A percentile compares a stretch with the other conserved stretches of the same genome.
phyloP scores from a whole-genome alignment of 2,113 vertebrate genomes.

The Chaenogobius annularis region DNA sequence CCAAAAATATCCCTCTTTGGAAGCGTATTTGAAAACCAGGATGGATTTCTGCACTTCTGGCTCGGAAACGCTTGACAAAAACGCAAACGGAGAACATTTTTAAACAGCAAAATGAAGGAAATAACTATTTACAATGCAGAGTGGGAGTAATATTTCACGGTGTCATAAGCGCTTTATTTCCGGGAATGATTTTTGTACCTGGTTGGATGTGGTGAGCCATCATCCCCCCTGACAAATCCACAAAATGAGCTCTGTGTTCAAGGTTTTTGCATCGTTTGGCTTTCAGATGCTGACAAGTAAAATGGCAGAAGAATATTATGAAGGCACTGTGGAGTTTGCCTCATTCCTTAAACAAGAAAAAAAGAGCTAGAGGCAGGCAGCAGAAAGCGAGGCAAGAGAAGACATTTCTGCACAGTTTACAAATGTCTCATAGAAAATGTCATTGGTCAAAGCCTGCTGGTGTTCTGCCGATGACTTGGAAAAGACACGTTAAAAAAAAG shows the following conservation, averaged over 20 bases:
- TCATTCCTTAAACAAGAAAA: not conserved
- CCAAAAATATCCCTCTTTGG: slow-evolving; percentile 35
- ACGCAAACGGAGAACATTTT: slow-evolving; percentile 19
- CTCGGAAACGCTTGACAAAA: slow-evolving; percentile 34
- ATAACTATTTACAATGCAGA: slow-evolving; percentile 17
- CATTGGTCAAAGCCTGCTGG: too few relatives aligned
- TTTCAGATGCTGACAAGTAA: slow-evolving; percentile 2
- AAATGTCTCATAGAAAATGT: too few relatives aligned
- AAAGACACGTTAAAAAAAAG: too few relatives aligned
- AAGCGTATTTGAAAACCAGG: slow-evolving; percentile 25
- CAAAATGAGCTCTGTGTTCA: not conserved
- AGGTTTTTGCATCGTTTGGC: not conserved
- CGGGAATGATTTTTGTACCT: slow-evolving; percentile 19
- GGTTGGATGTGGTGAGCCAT: slow-evolving; percentile 7
- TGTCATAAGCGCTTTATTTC: slow-evolving; percentile 22
- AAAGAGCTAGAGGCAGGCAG: not conserved
- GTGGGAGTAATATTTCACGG: slow-evolving; percentile 22
- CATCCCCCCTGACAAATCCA: slow-evolving; percentile 22
- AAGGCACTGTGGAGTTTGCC: too few relatives aligned
- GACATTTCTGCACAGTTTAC: too few relatives aligned
- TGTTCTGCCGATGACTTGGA: too few relatives aligned
- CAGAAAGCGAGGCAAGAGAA: too few relatives aligned
- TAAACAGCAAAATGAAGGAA: slow-evolving; percentile 24
- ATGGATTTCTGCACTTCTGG: slow-evolving; percentile 15
- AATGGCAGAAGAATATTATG: slow-evolving; percentile 5